Percentiles rank a stretch among this genome's conserved stretches.
Evolutionary conservation across 64 coral and sea anemone species (phyloP).

Genomic region (Pachyseris speciosa): DNA sequence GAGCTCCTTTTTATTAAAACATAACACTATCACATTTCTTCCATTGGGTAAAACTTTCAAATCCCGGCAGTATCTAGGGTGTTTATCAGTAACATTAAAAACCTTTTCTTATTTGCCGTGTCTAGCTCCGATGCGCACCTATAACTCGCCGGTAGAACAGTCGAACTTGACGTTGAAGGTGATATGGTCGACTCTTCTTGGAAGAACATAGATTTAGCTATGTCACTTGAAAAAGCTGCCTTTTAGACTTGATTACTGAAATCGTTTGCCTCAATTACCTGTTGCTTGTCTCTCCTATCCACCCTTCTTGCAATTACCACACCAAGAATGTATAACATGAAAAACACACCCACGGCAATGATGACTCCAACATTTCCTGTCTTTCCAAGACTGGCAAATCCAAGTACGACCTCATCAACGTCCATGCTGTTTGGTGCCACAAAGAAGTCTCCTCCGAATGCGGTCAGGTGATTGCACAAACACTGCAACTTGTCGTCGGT

Average conservation of each 20-base stretch:
- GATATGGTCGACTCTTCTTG: no score
- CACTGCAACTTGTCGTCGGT: slow-evolving; percentile 48
- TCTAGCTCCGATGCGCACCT: no score
- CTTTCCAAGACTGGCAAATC: slow-evolving; percentile 66
- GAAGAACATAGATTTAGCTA: no score
- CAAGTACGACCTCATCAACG: slow-evolving; percentile 60
- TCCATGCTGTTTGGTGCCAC: slow-evolving; percentile 78
- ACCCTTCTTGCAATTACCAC: slow-evolving; percentile 70
- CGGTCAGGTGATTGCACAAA: slow-evolving; percentile 84
- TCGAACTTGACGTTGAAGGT: no score
- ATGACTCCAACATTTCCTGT: slow-evolving; percentile 80
- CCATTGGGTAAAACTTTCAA: no score
- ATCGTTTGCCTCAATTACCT: slow-evolving; percentile 12
- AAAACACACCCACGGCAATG: slow-evolving; percentile 36
- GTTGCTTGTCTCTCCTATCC: slow-evolving; percentile 53
- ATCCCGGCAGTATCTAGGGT: no score
- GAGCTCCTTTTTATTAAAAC: no score
- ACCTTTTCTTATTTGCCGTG: no score
- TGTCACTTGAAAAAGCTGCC: no score
- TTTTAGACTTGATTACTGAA: background rate
- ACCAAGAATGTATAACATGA: slow-evolving; percentile 52
- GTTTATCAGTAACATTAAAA: no score
- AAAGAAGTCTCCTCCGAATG: slow-evolving; percentile 77
- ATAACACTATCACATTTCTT: no score
- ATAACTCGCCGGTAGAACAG: no score